Evolutionary conservation across 2,797 vertebrate genomes (phyloP).

Genomic region (Pangasius sanitwongsei): DNA sequence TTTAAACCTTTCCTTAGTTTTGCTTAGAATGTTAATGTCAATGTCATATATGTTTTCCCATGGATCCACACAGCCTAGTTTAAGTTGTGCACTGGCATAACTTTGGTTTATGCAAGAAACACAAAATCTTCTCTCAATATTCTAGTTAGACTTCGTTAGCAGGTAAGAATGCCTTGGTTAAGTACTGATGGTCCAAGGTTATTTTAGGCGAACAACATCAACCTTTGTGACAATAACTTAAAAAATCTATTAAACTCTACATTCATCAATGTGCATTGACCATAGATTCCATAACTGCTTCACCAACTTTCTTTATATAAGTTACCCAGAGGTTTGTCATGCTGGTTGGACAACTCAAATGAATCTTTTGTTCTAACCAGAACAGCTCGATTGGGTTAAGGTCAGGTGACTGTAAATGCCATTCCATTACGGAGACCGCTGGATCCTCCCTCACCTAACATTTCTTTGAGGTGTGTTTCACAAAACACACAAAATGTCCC

Average conservation of each 20-base stretch:
- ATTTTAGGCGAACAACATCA: background rate
- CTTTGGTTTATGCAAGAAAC: background rate
- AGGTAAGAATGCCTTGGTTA: background rate
- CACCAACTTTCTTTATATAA: background rate
- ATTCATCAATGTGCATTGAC: background rate
- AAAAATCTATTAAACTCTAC: too few relatives aligned
- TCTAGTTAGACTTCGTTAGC: background rate
- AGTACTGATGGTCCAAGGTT: background rate
- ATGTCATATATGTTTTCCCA: background rate
- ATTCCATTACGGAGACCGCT: background rate
- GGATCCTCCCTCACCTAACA: background rate
- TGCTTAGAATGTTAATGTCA: background rate
- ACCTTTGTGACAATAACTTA: background rate
- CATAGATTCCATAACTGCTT: background rate
- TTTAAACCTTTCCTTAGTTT: background rate
- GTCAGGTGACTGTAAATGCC: constrained; percentile 11
- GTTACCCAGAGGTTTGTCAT: background rate
- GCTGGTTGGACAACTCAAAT: background rate
- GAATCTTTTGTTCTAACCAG: background rate
- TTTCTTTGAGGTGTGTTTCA: background rate
- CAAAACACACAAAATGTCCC: background rate
- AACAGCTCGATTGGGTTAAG: background rate
- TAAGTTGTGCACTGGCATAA: background rate
- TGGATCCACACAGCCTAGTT: background rate
- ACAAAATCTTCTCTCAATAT: background rate